phyloP scores from a whole-genome alignment of 2,113 vertebrate genomes.

The Nerophis lumbriciformis region DNA sequence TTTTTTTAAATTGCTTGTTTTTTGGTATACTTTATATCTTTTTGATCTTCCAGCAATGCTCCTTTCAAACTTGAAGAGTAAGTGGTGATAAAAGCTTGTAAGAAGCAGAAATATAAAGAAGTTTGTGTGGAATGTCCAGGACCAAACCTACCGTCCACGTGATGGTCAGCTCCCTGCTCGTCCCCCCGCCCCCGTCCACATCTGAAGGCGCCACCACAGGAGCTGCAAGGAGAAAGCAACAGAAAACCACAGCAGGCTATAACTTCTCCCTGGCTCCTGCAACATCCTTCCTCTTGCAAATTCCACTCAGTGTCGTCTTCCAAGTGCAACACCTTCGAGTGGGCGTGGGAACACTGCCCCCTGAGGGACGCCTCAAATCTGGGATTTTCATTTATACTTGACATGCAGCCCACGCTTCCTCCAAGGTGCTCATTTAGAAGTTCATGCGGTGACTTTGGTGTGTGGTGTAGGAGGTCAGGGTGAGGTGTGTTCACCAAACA shows the following conservation, averaged over 20 bases:
- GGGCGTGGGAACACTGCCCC: too few species aligned
- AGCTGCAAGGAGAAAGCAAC: conserved; percentile 73
- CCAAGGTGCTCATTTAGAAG: conserved; percentile 59
- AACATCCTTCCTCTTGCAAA: conserved; percentile 59
- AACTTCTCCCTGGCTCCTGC: conserved; percentile 47
- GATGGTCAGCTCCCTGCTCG: conserved; percentile 88
- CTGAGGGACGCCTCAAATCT: conserved; percentile 28
- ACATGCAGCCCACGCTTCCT: conserved; percentile 56
- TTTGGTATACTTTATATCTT: too few species aligned
- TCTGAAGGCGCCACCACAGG: conserved; percentile 94
- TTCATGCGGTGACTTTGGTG: conserved; percentile 52
- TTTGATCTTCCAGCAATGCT: too few species aligned
- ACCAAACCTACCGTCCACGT: conserved; percentile 86
- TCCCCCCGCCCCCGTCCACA: conserved; percentile 87
- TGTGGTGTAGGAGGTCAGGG: conserved; percentile 31
- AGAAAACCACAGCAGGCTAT: conserved; percentile 36
- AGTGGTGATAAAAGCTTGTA: too few species aligned
- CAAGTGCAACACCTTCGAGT: conserved; percentile 61
- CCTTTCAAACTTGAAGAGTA: too few species aligned
- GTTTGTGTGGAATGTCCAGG: too few species aligned
- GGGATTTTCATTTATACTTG: conserved; percentile 57
- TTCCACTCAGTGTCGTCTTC: conserved; percentile 35
- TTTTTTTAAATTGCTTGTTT: too few species aligned
- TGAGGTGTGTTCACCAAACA: conserved; percentile 20
- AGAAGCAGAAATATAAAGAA: too few species aligned